Percentiles rank a stretch among this genome's conserved stretches.
Conservation (phyloP, 1,140 invertebrate species). For the Diachasmimorpha longicaudata region DNA sequence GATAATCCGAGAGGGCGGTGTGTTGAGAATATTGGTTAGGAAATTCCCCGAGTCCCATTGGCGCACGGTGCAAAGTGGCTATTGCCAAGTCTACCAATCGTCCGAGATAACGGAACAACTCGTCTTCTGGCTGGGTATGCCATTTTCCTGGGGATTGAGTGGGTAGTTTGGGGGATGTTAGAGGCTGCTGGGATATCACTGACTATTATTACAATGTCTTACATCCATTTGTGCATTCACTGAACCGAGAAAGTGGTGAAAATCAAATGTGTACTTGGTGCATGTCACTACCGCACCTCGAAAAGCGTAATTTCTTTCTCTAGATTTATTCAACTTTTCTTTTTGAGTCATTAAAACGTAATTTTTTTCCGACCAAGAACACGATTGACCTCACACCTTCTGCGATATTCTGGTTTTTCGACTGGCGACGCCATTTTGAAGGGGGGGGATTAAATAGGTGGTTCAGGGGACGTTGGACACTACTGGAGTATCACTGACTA, state of each 20-base stretch:
- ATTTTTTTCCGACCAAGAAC: too few species aligned
- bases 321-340: background rate
- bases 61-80: background rate
- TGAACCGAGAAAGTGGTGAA: background rate
- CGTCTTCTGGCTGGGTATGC: background rate
- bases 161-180: background rate
- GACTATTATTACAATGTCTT: background rate
- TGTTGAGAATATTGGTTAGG: background rate
- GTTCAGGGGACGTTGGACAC: background rate
- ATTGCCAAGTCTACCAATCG: constrained; percentile 8
- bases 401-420: background rate
- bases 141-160: background rate
- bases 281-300: too few species aligned
- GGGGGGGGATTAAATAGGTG: background rate
- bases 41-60: constrained; percentile 3
- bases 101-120: background rate
- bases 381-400: too few species aligned
- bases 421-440: background rate
- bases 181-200: background rate
- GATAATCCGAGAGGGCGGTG: background rate
- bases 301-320: background rate
- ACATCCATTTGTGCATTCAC: background rate
- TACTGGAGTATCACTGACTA: background rate
- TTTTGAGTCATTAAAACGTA: background rate
- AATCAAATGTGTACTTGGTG: background rate